Evolutionary conservation across 2,888 invertebrate species (phyloP), one percentile per base, ranked within the genome.

Genomic region (Hemithea aestivaria): DNA sequence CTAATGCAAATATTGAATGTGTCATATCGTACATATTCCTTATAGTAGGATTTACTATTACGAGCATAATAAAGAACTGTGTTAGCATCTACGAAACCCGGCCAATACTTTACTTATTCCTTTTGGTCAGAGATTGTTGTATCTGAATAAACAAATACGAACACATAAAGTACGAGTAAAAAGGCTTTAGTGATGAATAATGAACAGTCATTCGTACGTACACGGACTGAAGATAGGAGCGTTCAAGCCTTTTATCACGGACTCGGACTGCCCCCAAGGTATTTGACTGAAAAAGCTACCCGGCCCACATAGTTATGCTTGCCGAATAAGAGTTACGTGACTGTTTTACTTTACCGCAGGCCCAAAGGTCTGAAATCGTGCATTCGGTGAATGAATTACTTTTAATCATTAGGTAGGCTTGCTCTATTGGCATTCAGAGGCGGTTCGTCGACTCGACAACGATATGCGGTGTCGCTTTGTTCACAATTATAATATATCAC

Each of bases 361-460:
- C 53, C 48, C 53, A 53, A 48, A 51, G 48, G 43, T 32, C 33
- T 35, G 42, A 40, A 45, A 49, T 53, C 59, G 48, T 53, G 54
- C 54, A 58, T 60, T 59, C 54, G 55, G 58, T 53, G 62, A 67
- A 67, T 65, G 62, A 68, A 66, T 63, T 64, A 63, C 64, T 59
- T 62, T 66, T 63, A 60, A 66, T 65, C 59, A 59, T 58, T 56
- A 53, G 51, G 48, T 53, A 51, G 52, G 46, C 57, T 62, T 62
- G 57, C 45, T 33, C 62, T 53, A 62, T 63, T 59, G 51, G 50
- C 38, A 68, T 62, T 59, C 59, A 29, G 41, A 8, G 9, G 10
- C 45, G 52, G 55, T 49, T 39, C 47, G 32, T 33, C 10, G 32
- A 36, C 40, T 46, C 50, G 44, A 46, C 49, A 43, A 27, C 45